Conservation (phyloP, 2,113 vertebrate genomes). For the Indicator indicator region DNA sequence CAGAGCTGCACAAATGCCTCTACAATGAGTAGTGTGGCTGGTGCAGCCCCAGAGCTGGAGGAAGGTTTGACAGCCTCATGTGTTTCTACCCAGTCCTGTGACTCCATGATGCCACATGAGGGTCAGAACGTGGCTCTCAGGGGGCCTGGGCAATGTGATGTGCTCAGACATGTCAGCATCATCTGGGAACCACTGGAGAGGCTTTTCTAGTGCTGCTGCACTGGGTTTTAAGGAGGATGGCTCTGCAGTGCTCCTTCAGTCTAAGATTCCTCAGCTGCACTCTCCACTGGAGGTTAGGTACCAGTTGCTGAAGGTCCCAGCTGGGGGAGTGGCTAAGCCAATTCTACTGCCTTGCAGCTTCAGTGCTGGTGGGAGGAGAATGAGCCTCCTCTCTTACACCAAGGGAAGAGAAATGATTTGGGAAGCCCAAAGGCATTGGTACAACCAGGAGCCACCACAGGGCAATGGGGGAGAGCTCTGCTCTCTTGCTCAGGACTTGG, state of each 20-base stretch:
- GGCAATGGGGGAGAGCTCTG: background rate
- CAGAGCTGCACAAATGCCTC: background rate
- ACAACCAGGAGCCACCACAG: background rate
- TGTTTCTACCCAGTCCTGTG: constrained; percentile 5
- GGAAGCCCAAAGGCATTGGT: background rate
- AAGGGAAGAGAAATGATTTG: background rate
- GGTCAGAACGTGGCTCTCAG: background rate
- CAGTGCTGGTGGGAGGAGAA: background rate
- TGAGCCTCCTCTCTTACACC: background rate
- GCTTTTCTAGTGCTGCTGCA: background rate
- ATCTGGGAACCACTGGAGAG: background rate
- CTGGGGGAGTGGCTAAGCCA: background rate
- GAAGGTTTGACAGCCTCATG: background rate
- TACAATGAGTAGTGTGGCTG: background rate
- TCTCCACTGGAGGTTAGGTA: background rate
- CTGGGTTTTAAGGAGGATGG: background rate
- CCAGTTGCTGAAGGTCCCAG: background rate
- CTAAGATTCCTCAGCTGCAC: background rate
- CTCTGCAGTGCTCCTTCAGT: background rate
- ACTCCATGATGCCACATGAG: background rate
- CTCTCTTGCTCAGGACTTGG: background rate
- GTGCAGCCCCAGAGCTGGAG: background rate
- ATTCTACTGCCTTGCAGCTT: background rate
- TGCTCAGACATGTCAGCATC: background rate
- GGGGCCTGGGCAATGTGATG: background rate